Conservation (phyloP, 2,113 vertebrate genomes). For the Apeltes quadracus region DNA sequence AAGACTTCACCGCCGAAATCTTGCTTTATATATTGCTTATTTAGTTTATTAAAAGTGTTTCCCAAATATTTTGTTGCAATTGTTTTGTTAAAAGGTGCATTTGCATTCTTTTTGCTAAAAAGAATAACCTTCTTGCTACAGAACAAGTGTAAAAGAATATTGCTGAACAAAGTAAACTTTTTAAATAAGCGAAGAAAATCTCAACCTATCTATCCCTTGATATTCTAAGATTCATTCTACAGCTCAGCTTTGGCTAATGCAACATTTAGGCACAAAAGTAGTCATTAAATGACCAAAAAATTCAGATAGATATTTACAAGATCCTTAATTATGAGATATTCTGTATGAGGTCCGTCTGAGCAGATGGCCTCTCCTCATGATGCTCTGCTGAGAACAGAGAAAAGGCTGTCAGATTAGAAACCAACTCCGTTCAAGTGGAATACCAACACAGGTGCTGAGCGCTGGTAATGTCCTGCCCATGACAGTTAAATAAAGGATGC, state of each 20-base stretch:
- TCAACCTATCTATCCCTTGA: neutral
- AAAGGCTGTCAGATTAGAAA: constrained; percentile 64
- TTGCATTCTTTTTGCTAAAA: neutral
- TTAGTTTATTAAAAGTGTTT: neutral
- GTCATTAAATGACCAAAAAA: constrained; percentile 3
- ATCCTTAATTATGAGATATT: constrained; percentile 31
- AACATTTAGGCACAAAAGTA: constrained; percentile 12
- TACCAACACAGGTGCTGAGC: constrained; percentile 53
- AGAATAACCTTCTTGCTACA: neutral
- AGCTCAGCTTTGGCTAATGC: constrained; percentile 1
- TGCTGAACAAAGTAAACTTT: neutral
- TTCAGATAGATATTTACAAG: constrained; percentile 5
- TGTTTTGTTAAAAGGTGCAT: neutral
- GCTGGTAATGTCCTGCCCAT: constrained; percentile 23
- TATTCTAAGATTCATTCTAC: neutral
- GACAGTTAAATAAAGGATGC: constrained; percentile 23
- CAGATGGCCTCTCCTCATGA: constrained; percentile 73
- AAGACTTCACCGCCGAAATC: neutral
- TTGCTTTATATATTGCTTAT: neutral
- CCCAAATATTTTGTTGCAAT: neutral
- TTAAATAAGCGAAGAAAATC: neutral
- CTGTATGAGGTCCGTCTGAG: constrained; percentile 52
- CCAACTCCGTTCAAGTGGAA: constrained; percentile 67
- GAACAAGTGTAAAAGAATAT: neutral
- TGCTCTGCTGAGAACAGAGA: constrained; percentile 60